Base-by-base conservation (phyloP, 2,888 invertebrate species). In the Orthonychiurus folsomi region DNA sequence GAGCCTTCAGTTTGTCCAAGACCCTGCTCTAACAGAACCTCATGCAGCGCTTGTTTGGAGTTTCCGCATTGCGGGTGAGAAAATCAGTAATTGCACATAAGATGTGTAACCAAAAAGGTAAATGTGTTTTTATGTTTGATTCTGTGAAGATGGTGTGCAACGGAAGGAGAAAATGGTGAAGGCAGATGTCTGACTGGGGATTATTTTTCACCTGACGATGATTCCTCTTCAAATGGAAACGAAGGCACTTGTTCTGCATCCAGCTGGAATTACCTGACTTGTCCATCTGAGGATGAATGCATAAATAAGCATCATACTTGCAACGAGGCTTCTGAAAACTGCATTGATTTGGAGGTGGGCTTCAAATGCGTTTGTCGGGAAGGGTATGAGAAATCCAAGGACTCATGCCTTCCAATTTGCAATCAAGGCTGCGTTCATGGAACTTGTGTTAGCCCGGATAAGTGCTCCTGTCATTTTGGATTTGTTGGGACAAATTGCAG, bases 271-370 rank as follows among this genome's bases (percentile, higher is more conserved):
- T 95, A 93, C 75, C 86, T 89, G 0, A 82, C 85, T 54, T 94
- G 94, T 75, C 95, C 94, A 1, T 86, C 88, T 0, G 96, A 96
- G 78, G 88, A 96, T 75, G 95, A 96, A 77, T 96, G 95, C 75
- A 80, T 81, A 53, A 95, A 95, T 76, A 85, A 85, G 2, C 95
- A 95, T 50, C 59, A 59, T 20, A 89, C 86, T 63, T 96, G 96
- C 76, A 87, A 91, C 76, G 81, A 84, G 0, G 83, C 86, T 63
- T 92, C 91, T 2, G 92, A 96, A 81, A 84, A 86, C 72, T 96
- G 95, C 76, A 86, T 86, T 59, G 93, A 96, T 78, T 78, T 86
- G 15, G 82, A 83, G 0, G 81, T 83, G 62, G 89, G 89, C n/a
- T 95, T 88, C 77, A 83, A 85, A 74, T 95, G 95, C 76, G 82